Evolutionary conservation across 2,113 vertebrate species (phyloP).

Genomic region (Hippoglossus stenolepis): DNA sequence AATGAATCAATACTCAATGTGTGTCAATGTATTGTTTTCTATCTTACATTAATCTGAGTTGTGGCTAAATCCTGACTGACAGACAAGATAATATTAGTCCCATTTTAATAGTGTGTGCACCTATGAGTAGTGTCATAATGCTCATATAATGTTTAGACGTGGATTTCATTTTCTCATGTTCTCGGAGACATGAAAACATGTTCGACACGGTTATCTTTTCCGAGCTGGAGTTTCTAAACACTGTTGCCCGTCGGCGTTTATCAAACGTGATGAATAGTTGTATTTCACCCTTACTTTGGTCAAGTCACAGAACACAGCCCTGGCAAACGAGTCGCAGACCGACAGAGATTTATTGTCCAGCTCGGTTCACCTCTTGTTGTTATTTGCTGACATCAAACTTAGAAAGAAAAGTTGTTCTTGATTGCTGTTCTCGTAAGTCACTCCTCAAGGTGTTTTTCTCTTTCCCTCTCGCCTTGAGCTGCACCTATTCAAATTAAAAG

Average conservation of each 20-base stretch:
- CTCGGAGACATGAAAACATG: too few species aligned
- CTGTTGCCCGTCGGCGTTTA: neutral
- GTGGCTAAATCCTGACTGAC: too few species aligned
- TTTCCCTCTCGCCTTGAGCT: neutral
- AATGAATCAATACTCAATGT: too few species aligned
- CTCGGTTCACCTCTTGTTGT: neutral
- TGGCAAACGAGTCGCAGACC: neutral
- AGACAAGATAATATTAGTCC: too few species aligned
- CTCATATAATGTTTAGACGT: too few species aligned
- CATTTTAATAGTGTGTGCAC: too few species aligned
- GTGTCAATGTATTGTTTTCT: too few species aligned
- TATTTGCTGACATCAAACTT: neutral
- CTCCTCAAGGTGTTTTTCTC: neutral
- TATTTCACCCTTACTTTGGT: neutral
- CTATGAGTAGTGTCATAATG: too few species aligned
- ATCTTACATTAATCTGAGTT: too few species aligned
- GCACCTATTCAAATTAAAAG: neutral
- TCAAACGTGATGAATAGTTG: neutral
- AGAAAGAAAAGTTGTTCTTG: neutral
- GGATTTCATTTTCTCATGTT: too few species aligned
- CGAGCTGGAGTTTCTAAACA: neutral
- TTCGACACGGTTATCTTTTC: neutral
- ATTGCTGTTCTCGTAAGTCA: neutral
- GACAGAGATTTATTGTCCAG: neutral
- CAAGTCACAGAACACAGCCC: neutral